Conservation (phyloP, 2,797 vertebrate genomes). For the Lemur catta region DNA sequence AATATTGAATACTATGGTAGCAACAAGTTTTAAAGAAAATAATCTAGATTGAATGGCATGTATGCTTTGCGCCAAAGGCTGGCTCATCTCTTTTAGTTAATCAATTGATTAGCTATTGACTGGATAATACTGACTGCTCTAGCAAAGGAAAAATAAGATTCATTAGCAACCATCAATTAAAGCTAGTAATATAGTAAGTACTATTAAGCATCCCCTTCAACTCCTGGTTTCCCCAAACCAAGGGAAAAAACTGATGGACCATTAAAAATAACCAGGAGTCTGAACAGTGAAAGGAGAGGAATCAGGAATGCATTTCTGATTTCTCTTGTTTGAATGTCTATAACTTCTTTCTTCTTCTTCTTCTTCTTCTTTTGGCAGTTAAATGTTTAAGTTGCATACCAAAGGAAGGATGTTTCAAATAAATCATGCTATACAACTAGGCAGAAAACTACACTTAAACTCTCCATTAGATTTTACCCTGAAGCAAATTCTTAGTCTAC, state of each 20-base stretch:
- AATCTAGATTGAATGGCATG: conserved; percentile 4
- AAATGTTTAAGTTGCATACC: conserved; percentile 71
- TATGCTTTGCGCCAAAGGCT: neutral
- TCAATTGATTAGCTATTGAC: neutral
- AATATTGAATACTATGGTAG: neutral
- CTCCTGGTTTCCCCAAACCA: neutral
- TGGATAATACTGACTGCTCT: neutral
- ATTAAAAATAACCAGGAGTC: neutral
- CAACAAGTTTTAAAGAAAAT: neutral
- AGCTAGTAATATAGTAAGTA: neutral
- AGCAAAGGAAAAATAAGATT: conserved; percentile 14
- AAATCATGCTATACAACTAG: conserved; percentile 70
- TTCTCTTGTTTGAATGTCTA: conserved; percentile 41
- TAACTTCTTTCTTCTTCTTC: neutral
- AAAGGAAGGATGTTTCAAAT: conserved; percentile 77
- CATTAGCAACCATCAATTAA: neutral
- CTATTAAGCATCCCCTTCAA: neutral
- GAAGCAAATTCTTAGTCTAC: conserved; percentile 70
- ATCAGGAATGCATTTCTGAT: conserved; percentile 14
- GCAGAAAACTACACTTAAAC: conserved; percentile 64
- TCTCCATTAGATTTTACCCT: conserved; percentile 69
- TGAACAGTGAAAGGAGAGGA: neutral
- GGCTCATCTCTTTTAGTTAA: neutral
- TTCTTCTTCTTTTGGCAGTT: conserved; percentile 13
- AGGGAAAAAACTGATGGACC: neutral